Percentiles rank a stretch among this genome's conserved stretches.
Conservation (phyloP, 2,797 vertebrate species). For the Meriones psammophilus region DNA sequence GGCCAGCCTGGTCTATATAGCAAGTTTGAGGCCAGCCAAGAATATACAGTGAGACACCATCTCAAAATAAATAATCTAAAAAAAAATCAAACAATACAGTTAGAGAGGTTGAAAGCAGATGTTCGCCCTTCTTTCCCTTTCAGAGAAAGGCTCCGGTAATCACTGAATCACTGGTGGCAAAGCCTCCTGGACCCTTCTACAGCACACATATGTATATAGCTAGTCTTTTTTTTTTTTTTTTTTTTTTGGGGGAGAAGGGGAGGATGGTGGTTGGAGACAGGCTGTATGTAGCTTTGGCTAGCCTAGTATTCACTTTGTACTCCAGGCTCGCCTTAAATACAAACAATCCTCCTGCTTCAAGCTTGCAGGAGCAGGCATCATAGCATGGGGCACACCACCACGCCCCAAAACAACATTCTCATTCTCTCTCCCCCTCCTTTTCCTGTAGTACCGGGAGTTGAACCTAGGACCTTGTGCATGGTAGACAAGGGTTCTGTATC, state of each 20-base stretch:
- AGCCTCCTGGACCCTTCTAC: not conserved
- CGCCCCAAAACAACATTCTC: not conserved
- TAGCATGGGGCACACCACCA: not conserved
- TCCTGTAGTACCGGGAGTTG: not conserved
- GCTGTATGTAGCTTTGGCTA: not conserved
- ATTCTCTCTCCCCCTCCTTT: not conserved
- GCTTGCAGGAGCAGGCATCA: not conserved
- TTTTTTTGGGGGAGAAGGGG: no score
- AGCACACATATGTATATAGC: not conserved
- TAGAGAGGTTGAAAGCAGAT: conserved; percentile 16
- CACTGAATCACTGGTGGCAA: conserved; percentile 18
- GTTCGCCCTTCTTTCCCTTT: not conserved
- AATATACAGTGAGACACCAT: not conserved
- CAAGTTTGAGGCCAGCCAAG: not conserved
- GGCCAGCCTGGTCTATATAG: not conserved
- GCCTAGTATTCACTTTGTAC: not conserved
- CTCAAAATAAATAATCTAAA: not conserved
- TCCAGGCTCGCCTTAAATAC: not conserved
- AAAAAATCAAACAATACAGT: not conserved
- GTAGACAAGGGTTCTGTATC: not conserved
- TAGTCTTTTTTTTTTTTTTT: not conserved
- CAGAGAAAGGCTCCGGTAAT: not conserved
- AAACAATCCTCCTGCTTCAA: not conserved
- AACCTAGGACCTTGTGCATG: not conserved
- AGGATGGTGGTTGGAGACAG: not conserved